phyloP scores from a whole-genome alignment of 53 echinoderm and acorn worm genomes.

The Arbacia lixula region DNA sequence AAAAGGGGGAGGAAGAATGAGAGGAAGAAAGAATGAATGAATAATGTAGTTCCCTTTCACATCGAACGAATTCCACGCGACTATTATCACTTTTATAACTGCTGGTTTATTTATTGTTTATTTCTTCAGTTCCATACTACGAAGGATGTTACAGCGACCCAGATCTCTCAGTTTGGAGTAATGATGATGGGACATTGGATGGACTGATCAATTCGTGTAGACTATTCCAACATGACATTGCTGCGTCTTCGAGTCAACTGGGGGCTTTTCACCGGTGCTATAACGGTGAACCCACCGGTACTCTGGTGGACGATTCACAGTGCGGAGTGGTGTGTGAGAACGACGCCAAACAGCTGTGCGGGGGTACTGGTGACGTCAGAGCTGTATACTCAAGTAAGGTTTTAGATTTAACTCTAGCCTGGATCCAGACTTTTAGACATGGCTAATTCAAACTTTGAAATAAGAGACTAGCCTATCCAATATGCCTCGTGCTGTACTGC shows the following conservation, averaged over 20 bases:
- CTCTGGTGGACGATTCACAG: not conserved
- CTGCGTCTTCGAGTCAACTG: not conserved
- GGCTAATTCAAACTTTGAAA: too few relatives aligned
- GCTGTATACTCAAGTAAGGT: slow-evolving; percentile 36
- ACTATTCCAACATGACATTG: not conserved
- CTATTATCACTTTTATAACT: too few relatives aligned
- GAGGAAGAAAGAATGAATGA: not conserved
- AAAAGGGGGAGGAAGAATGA: not conserved
- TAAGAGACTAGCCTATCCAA: too few relatives aligned
- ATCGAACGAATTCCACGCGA: too few relatives aligned
- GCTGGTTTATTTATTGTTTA: too few relatives aligned
- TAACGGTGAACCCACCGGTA: not conserved
- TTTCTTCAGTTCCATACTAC: slow-evolving; percentile 31
- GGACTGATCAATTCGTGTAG: not conserved
- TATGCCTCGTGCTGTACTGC: too few relatives aligned
- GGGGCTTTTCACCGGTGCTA: not conserved
- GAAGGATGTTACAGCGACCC: slow-evolving; percentile 5
- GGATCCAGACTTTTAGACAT: too few relatives aligned
- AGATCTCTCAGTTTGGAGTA: not conserved
- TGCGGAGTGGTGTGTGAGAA: slow-evolving; percentile 5
- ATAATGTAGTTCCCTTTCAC: too few relatives aligned
- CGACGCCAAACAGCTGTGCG: slow-evolving; percentile 15
- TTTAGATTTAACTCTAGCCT: not conserved
- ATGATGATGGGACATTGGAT: not conserved
- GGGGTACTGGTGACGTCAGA: slow-evolving; percentile 1